Evolutionary conservation across 2,888 invertebrate genomes (phyloP).

Genomic region (Eupithecia centaureata): DNA sequence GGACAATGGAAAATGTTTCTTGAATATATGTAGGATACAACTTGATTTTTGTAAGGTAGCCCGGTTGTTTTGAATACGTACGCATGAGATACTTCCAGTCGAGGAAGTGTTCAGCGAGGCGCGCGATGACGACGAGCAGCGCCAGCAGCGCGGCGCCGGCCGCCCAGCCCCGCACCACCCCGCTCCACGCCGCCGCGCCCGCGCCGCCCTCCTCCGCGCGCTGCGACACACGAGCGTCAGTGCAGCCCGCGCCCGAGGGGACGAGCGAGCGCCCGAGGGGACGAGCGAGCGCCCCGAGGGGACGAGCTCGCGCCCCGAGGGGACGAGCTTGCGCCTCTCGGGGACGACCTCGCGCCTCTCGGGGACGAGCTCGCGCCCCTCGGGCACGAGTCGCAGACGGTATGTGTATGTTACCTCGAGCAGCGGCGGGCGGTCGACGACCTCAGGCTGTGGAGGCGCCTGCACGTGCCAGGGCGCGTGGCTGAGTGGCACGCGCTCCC

Average conservation of each 20-base stretch:
- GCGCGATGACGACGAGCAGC: constrained; percentile 56
- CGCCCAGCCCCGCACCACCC: constrained; percentile 56
- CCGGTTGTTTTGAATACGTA: constrained; percentile 43
- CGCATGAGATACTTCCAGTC: constrained; percentile 54
- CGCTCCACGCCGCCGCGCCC: constrained; percentile 40
- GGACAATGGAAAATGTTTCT: background rate
- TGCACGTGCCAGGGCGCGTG: constrained; percentile 38
- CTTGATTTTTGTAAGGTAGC: too few relatives aligned
- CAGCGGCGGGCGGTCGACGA: constrained; percentile 7
- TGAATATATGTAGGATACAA: too few relatives aligned
- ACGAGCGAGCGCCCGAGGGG: too few relatives aligned
- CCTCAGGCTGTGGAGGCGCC: constrained; percentile 32
- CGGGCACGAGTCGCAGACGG: background rate
- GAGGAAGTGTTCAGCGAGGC: constrained; percentile 61
- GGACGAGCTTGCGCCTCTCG: too few relatives aligned
- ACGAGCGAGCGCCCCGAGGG: too few relatives aligned
- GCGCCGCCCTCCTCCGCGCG: constrained; percentile 9
- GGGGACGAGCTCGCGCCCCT: too few relatives aligned
- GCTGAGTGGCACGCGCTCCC: constrained; percentile 41
- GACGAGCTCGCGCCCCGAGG: too few relatives aligned
- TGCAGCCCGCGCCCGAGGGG: too few relatives aligned
- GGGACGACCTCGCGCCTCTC: too few relatives aligned
- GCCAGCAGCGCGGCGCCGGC: constrained; percentile 60
- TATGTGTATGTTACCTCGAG: constrained; percentile 8
- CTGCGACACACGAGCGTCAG: too few relatives aligned